Evolutionary conservation across 2,113 vertebrate genomes (phyloP), one percentile per base, ranked within the genome.

Genomic region (Actenoides lindsayi): DNA sequence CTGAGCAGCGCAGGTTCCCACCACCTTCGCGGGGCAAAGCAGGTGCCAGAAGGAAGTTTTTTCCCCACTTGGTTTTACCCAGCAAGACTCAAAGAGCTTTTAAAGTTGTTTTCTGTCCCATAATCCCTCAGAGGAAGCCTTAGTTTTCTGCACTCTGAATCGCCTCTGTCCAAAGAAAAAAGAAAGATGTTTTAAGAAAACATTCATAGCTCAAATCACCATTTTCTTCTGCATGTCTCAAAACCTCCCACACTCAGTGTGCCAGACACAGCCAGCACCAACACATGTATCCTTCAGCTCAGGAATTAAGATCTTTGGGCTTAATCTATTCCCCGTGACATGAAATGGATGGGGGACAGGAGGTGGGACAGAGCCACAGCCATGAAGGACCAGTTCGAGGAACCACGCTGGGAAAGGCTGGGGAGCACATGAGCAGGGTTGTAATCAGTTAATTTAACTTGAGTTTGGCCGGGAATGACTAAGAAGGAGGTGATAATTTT

Each of bases 371-470:
- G 73, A 78, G 30, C 42, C 87, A 14, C 39, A 68, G 80, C 21
- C 5, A 0, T 27, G 24, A 37, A 75, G 74, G 19, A 53, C 21
- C 24, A 48, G 44, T 3, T 18, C 1, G 4, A 87, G 81, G 74
- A 94, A 41, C 44, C 91, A 56, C 2, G 24, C 86, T 83, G 89
- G 65, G 94, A 81, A 78, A 89, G 87, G 89, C 74, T 11, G 13
- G 62, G 39, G 84, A 93, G 83, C 87, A 2, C 65, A 20, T 63
- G 75, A 91, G 65, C 65, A 37, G 37, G 31, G 21, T 6, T 87
- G 82, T 85, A 95, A 92, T 96, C 94, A 78, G 90, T 83, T 94
- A n/a, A 95, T 91, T 93, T 89, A 92, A 74, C 86, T 87, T 7
- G 24, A 65, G 65, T 89, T 93, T 69, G 78, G 75, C 30, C 1